Evolutionary conservation across 2,797 vertebrate species (phyloP).

Genomic region (Sylvilagus floridanus): DNA sequence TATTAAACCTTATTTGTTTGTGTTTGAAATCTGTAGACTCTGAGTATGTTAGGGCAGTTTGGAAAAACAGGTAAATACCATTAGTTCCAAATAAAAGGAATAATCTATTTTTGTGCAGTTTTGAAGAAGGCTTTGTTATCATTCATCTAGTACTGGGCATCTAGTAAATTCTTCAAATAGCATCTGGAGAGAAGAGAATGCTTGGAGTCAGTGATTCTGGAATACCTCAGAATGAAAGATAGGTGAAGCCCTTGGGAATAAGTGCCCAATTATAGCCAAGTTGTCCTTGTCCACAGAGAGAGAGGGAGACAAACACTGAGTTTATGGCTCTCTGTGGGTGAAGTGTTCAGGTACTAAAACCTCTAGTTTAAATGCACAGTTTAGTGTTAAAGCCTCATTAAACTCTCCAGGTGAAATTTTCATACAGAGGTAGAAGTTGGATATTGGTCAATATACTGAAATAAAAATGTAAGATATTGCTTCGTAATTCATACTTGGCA

Average conservation of each 20-base stretch:
- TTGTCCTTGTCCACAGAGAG: background rate
- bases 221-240: background rate
- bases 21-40: background rate
- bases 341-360: background rate
- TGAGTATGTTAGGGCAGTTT: background rate
- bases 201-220: background rate
- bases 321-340: background rate
- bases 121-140: background rate
- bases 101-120: background rate
- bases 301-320: background rate
- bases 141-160: background rate
- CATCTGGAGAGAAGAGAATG: background rate
- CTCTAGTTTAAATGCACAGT: too few species aligned
- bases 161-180: background rate
- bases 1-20: background rate
- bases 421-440: background rate
- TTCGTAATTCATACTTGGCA: background rate
- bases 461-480: background rate
- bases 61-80: background rate
- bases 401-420: background rate
- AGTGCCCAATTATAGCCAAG: background rate
- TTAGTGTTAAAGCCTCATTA: too few species aligned
- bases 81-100: constrained; percentile 8
- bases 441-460: background rate
- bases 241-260: background rate